phyloP scores from a whole-genome alignment of 2,113 vertebrate genomes.

The Noturus placidus region DNA sequence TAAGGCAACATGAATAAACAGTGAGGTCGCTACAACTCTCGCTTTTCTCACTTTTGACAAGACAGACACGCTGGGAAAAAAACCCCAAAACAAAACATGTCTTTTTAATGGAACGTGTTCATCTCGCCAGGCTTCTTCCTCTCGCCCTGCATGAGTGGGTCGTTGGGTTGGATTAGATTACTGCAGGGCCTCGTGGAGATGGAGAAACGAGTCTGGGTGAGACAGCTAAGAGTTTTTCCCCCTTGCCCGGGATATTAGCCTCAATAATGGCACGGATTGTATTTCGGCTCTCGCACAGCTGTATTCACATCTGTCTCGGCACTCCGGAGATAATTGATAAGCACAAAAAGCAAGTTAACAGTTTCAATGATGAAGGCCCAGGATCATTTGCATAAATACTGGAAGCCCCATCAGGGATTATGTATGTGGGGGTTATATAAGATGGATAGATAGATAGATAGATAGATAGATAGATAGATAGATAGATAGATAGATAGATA shows the following conservation, averaged over 20 bases:
- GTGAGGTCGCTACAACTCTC: slow-evolving; percentile 24
- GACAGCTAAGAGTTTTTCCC: not conserved
- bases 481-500: too few species aligned
- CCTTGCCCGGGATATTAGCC: slow-evolving; percentile 54
- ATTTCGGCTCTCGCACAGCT: slow-evolving; percentile 61
- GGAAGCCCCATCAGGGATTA: not conserved
- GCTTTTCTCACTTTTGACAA: slow-evolving; percentile 49
- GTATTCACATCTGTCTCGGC: slow-evolving; percentile 63
- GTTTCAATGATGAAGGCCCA: slow-evolving; percentile 47
- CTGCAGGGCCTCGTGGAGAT: not conserved
- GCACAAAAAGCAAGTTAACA: slow-evolving; percentile 60
- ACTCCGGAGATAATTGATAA: slow-evolving; percentile 64
- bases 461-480: not conserved
- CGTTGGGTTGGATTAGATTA: slow-evolving; percentile 38
- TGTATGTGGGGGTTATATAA: not conserved
- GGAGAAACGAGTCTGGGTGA: slow-evolving; percentile 7
- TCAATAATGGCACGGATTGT: slow-evolving; percentile 59
- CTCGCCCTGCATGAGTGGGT: slow-evolving; percentile 44
- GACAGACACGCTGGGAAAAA: slow-evolving; percentile 14
- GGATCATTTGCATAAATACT: slow-evolving; percentile 51
- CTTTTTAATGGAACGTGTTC: slow-evolving; percentile 52
- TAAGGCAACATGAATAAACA: slow-evolving; percentile 19
- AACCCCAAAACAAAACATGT: slow-evolving; percentile 17
- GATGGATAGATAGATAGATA: too few species aligned
- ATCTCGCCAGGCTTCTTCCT: slow-evolving; percentile 39